Conservation (phyloP, 2,888 invertebrate genomes). For the Plebejus melissa region DNA sequence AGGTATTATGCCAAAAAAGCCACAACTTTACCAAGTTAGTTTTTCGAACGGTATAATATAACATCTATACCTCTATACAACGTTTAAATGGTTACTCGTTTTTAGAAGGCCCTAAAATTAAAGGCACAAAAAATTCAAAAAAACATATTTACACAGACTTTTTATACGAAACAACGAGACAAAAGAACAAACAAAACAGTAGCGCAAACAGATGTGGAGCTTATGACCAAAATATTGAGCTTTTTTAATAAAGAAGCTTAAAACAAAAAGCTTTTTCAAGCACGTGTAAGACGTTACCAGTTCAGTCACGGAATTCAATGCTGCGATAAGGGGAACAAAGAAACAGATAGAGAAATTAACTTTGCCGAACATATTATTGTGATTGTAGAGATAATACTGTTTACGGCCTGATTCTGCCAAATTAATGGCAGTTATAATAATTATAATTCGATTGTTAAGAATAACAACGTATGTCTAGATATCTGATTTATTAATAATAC, state of each 20-base stretch:
- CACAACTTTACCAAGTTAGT: too few relatives aligned
- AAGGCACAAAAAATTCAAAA: not conserved
- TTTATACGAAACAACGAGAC: not conserved
- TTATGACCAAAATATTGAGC: slow-evolving; percentile 6
- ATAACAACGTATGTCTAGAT: not conserved
- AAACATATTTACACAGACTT: not conserved
- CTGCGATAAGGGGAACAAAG: slow-evolving; percentile 40
- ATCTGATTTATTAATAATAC: not conserved
- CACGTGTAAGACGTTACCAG: slow-evolving; percentile 49
- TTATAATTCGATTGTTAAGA: not conserved
- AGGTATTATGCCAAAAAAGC: too few relatives aligned
- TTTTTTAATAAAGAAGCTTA: slow-evolving; percentile 21
- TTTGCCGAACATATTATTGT: slow-evolving; percentile 4
- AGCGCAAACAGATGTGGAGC: slow-evolving; percentile 4
- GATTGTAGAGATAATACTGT: slow-evolving; percentile 3
- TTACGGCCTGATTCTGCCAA: not conserved
- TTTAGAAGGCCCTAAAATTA: not conserved
- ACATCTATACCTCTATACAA: too few relatives aligned
- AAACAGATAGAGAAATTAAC: slow-evolving; percentile 46
- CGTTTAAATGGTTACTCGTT: not conserved
- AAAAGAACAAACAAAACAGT: slow-evolving; percentile 9
- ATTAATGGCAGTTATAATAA: not conserved
- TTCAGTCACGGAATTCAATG: slow-evolving; percentile 51
- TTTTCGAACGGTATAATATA: too few relatives aligned
- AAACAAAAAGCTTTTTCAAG: slow-evolving; percentile 30